Base-by-base conservation (phyloP, 1,140 invertebrate species). In the Drosophila biarmipes region DNA sequence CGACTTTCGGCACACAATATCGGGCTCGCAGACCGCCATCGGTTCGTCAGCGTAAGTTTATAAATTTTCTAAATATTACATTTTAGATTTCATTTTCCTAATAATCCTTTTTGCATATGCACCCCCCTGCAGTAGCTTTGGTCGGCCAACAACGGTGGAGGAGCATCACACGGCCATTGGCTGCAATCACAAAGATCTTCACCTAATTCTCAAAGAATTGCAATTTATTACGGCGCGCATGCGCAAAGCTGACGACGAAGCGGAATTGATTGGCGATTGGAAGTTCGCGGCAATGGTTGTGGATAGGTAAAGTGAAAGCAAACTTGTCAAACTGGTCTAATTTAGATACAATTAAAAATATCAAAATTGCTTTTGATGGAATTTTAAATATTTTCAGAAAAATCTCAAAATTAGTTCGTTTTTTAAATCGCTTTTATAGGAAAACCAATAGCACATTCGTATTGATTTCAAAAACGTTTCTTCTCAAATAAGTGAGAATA, bases 211-310 rank as follows among this genome's bases (percentile, higher is more conserved):
- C 15, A 95, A 96, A 78, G 98, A 99, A 93, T 94, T 99, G 48
- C 96, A 97, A 91, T 98, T 98, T 93, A 99, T 99, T 87, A 98
- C 97, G 12, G 94, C 95, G 79, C 95, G 96, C 69, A 97, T 98
- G 96, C 95, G 96, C 87, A 97, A 98, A 92, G 95, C 96, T 52
- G 97, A 98, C 85, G 96, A 97, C 75, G 96, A 97, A 84, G 95
- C 96, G n/a, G 97, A 98, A 90, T 94, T 98, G 46, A 97, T 98
- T 71, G 97, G 96, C 92, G 98, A 99, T 92, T 99, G 99, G 99
- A 99, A 99, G 92, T 99, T 99, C 93, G 98, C 99, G 55, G 98
- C 98, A 72, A 97, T 99, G 98, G 98, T 99, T 80, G 97, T 99
- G 86, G 98, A 99, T 94, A 95, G 95, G 95, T 95, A n/a, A n/a